Evolutionary conservation across 2,113 vertebrate species (phyloP).

Genomic region (Orcinus orca): DNA sequence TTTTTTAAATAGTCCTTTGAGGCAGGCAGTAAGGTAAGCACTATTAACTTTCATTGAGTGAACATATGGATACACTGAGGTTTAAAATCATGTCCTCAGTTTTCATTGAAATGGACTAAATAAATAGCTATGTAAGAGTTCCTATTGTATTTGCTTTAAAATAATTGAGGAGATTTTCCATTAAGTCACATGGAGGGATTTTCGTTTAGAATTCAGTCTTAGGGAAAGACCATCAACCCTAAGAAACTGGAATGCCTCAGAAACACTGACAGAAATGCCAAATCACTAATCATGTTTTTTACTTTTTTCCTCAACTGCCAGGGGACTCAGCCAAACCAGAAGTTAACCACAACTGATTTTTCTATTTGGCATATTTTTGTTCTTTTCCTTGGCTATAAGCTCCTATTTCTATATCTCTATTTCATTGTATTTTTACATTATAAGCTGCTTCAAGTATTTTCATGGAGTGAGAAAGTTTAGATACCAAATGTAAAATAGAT

Average conservation of each 20-base stretch:
- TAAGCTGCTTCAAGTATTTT: not conserved
- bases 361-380: not conserved
- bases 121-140: not conserved
- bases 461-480: not conserved
- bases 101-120: not conserved
- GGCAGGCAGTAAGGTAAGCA: not conserved
- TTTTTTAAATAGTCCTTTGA: not conserved
- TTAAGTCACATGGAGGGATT: not conserved
- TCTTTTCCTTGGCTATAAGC: not conserved
- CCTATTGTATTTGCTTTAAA: slow-evolving; percentile 18
- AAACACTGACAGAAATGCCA: not conserved
- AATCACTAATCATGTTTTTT: not conserved
- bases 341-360: not conserved
- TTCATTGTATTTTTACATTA: not conserved
- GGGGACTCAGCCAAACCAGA: not conserved
- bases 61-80: not conserved
- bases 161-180: not conserved
- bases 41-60: not conserved
- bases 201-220: not conserved
- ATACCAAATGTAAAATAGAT: not conserved
- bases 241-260: not conserved
- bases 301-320: not conserved
- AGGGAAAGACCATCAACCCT: not conserved
- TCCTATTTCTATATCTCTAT: not conserved
- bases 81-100: not conserved